Evolutionary conservation across 2,888 invertebrate genomes (phyloP), one percentile per base, ranked within the genome.

Genomic region (Hymenopus coronatus): DNA sequence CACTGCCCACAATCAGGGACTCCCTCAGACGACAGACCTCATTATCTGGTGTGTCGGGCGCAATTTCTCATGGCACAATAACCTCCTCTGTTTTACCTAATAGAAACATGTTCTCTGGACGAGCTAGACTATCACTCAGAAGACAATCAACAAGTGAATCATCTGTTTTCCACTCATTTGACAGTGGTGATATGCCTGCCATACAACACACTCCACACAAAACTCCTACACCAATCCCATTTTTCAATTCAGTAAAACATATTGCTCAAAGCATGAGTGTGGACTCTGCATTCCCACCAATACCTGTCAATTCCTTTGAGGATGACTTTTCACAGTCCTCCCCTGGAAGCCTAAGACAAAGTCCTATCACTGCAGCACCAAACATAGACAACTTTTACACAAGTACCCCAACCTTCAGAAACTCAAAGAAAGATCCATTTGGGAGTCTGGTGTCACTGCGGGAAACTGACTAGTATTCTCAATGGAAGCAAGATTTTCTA

Each of bases 381-480:
- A 81, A 82, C 87, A n/a, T n/a, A 6, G 20, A 83, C 25, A 9
- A 27, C 20, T n/a, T 28, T 28, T 28, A 27, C 27, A 30, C 28
- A 83, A 83, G 30, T 70, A 54, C 83, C 87, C 28, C 54, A 40
- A 28, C 27, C 82, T 54, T 27, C 27, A 27, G 27, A 30, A 27
- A 30, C 2, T 85, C 85, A 28, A 85, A 81, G 54, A 86, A 89
- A 40, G 86, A 90, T 81, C 89, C 89, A n/a, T 90, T 90, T 82
- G 90, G 90, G 25, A 90, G 90, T 84, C n/a, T 89, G 20, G 88
- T 90, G 7, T 90, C 90, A 6, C 88, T 90, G 54, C 33, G 86
- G 28, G 90, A 90, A 82, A 87, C 8, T 20, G 88, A 87, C 30
- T 87, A 82, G 54, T 14, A 14, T 70, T 20, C 3, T 70, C 15